Percentiles rank a stretch among this genome's conserved stretches.
Conservation (phyloP, 2,113 vertebrate genomes). For the Oreocharis arfaki region DNA sequence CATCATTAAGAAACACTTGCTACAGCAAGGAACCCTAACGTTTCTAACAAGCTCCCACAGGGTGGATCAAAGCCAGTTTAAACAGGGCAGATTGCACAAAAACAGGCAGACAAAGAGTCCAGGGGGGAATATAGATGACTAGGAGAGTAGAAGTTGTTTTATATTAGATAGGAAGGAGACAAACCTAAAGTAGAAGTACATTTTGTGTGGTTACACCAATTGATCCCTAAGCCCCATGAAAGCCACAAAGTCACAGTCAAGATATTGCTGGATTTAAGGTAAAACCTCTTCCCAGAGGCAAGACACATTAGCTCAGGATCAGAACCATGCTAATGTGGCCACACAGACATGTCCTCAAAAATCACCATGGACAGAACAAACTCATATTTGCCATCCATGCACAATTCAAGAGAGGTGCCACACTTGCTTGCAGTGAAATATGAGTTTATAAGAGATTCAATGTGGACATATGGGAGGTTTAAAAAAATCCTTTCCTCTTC, state of each 20-base stretch:
- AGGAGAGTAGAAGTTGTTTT: neutral
- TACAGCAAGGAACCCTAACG: neutral
- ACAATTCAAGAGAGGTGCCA: neutral
- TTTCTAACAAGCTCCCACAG: neutral
- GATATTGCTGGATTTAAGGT: neutral
- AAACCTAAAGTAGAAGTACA: neutral
- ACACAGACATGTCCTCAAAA: neutral
- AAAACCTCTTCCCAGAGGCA: neutral
- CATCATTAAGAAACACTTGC: slow-evolving; percentile 8
- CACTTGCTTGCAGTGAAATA: neutral
- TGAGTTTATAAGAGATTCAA: neutral
- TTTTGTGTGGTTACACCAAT: rapidly evolving
- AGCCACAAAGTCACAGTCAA: rapidly evolving
- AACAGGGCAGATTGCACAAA: neutral
- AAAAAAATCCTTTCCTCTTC: neutral
- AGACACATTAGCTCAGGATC: neutral
- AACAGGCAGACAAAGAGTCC: neutral
- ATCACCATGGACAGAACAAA: neutral
- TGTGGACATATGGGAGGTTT: neutral
- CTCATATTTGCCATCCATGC: neutral
- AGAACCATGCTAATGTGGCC: neutral
- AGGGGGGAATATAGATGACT: neutral
- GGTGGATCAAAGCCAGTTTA: slow-evolving; percentile 14
- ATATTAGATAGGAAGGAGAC: neutral
- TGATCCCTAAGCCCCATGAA: neutral